phyloP scores from a whole-genome alignment of 2,113 vertebrate species.

The Onychorhynchus coronatus region DNA sequence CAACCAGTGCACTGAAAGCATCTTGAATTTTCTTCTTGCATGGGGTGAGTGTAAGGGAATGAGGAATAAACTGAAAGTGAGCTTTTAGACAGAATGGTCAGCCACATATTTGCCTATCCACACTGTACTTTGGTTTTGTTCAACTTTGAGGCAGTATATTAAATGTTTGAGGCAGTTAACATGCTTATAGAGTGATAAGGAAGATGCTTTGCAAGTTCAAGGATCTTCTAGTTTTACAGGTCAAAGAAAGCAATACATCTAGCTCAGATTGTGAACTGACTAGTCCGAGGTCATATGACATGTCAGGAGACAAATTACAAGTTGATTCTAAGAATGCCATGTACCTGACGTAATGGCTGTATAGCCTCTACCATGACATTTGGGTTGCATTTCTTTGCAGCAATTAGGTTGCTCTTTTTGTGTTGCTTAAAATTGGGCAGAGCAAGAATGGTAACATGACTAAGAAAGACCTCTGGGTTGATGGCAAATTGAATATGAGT shows the following conservation, averaged over 20 bases:
- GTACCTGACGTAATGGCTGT: background rate
- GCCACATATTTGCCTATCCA: rapidly evolving
- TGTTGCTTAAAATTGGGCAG: background rate
- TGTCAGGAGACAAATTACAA: background rate
- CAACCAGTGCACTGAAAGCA: background rate
- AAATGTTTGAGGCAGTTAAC: background rate
- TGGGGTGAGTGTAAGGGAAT: background rate
- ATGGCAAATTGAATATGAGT: background rate
- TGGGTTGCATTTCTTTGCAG: constrained; percentile 7
- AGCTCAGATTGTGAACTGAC: background rate
- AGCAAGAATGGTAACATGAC: background rate
- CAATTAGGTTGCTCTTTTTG: background rate
- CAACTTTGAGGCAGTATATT: background rate
- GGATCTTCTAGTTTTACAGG: background rate
- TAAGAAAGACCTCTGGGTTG: background rate
- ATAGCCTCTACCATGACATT: background rate
- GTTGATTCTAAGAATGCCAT: background rate
- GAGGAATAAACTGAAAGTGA: background rate
- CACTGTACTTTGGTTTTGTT: background rate
- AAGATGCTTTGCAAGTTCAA: background rate
- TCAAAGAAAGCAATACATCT: background rate
- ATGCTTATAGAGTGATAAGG: background rate
- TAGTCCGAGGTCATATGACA: background rate
- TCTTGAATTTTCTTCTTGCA: background rate
- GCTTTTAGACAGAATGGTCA: background rate